These are phyloP conservation scores for Galago senegalensis DNA, from an alignment of 2,797 vertebrate genomes.

Conservation along the genomic window DNA sequence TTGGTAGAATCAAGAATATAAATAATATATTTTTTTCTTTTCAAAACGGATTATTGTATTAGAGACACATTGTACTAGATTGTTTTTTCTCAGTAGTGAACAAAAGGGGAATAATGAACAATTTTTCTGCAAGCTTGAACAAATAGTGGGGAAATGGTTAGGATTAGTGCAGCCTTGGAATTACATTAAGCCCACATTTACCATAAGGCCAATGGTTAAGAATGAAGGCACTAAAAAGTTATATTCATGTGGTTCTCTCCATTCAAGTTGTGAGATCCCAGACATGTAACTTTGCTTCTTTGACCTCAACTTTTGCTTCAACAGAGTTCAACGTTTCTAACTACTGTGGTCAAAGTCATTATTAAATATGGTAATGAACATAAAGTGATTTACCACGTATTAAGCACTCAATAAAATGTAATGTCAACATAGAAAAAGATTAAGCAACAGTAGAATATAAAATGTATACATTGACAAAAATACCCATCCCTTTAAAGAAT, in stretches of 20 bases:
- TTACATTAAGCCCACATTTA: not conserved
- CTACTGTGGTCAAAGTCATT: not conserved
- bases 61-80: not conserved
- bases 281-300: not conserved
- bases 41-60: not conserved
- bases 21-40: constrained; percentile 11
- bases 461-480: not conserved
- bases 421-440: not conserved
- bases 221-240: not conserved
- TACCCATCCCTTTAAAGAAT: not conserved
- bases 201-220: not conserved
- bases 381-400: not conserved
- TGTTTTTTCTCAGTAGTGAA: not conserved
- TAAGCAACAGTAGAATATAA: not conserved
- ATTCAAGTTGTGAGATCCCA: not conserved
- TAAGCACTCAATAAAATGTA: not conserved
- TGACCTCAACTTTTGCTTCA: not conserved
- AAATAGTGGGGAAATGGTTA: not conserved
- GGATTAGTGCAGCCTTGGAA: not conserved
- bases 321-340: not conserved
- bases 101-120: not conserved
- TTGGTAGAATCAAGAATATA: not conserved
- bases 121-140: not conserved
- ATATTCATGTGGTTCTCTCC: not conserved
- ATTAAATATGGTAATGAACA: not conserved